These are phyloP conservation scores for Pandemis heparana DNA, from an alignment of 2,888 invertebrate species.

Conservation along the genomic window DNA sequence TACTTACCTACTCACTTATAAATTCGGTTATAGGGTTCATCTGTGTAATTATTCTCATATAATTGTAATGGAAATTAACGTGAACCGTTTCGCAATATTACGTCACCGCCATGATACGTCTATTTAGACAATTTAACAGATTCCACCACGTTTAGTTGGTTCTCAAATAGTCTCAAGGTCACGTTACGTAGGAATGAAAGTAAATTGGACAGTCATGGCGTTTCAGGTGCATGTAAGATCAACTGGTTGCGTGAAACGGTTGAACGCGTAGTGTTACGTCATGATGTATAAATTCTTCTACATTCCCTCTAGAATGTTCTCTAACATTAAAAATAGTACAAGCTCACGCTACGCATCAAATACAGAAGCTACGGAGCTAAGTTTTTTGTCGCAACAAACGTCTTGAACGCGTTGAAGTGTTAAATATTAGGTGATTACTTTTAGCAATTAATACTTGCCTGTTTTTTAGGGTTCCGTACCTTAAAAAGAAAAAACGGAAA, in stretches of 20 bases:
- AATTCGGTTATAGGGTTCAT: too few species aligned
- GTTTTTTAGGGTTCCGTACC: too few species aligned
- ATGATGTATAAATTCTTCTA: background rate
- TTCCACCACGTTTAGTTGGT: background rate
- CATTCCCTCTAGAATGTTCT: background rate
- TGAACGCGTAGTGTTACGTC: background rate
- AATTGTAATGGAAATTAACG: too few species aligned
- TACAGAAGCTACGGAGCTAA: background rate
- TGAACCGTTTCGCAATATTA: background rate
- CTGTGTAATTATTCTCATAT: too few species aligned
- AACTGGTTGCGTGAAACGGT: background rate
- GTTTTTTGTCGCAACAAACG: too few species aligned
- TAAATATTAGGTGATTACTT: too few species aligned
- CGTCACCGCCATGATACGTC: background rate
- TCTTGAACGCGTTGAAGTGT: too few species aligned
- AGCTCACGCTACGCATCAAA: background rate
- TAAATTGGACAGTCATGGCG: constrained; percentile 15
- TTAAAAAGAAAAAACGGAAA: too few species aligned
- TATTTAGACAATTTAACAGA: constrained; percentile 20
- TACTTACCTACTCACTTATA: too few species aligned
- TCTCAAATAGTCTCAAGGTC: constrained; percentile 24
- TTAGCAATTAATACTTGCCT: too few species aligned
- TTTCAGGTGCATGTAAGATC: background rate
- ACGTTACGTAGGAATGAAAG: background rate
- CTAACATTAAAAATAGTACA: background rate